Base-by-base conservation (phyloP, 2,888 invertebrate species). In the Coelinius sp. region DNA sequence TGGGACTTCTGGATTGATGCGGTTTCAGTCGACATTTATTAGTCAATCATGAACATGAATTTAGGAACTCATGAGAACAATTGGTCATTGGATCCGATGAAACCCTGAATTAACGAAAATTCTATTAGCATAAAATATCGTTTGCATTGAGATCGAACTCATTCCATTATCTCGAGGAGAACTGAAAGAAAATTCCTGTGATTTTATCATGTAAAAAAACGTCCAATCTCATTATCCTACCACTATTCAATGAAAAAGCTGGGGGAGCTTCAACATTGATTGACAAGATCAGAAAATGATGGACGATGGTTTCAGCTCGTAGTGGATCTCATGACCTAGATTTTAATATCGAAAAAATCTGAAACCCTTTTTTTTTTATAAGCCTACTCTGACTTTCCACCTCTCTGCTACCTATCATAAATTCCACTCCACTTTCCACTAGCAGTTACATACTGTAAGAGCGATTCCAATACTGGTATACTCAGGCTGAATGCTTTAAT, bases 1-100 rank as follows among this genome's bases (percentile, higher is more conserved):
- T 75, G 75, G 86, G 85, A 1, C 44, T 86, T 14, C 67, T 87
- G 0, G 85, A 86, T 53, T 17, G 67, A 59, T 79, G 68, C 73
- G 38, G n/a, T 41, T 12, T 5, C 41, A 5, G 7, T 31, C 5
- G 12, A 10, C 12, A 46, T 46, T 3, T 6, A 46, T 46, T 17
- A 12, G n/a, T n/a, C n/a, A n/a, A n/a, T 14, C 10, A 2, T 3
- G n/a, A n/a, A n/a, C n/a, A 46, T 46, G n/a, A 46, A 4, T n/a
- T 46, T n/a, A 5, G 12, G 14, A 14, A n/a, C n/a, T 14, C 17
- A 0, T 10, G 12, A n/a, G n/a, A n/a, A n/a, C n/a, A n/a, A n/a
- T n/a, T n/a, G n/a, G n/a, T n/a, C n/a, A n/a, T n/a, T n/a, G n/a
- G n/a, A n/a, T n/a, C n/a, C n/a, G n/a, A n/a, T n/a, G n/a, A n/a